These are phyloP conservation scores for Aplysina aerophoba DNA, from an alignment of 37 sponge, comb jelly and placozoan species.

Conservation along the genomic window DNA sequence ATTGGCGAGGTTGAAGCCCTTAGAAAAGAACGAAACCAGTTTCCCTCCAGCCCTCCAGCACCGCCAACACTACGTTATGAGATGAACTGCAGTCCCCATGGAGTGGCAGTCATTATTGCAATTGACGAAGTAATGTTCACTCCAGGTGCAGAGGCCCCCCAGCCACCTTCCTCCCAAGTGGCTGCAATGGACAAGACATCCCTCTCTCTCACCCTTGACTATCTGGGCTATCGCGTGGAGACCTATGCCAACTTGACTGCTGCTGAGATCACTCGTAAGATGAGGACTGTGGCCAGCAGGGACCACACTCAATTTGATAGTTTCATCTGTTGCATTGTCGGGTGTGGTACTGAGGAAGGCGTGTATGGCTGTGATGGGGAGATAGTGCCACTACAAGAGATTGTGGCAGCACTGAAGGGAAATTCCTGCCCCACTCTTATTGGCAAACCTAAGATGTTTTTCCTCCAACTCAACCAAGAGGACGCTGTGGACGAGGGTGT, in stretches of 20 bases:
- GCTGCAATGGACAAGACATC: slow-evolving; percentile 49
- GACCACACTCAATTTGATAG: slow-evolving; percentile 5
- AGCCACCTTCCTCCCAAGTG: slow-evolving; percentile 3
- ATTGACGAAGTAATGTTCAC: slow-evolving; percentile 12
- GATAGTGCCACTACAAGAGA: neutral
- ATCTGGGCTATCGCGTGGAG: slow-evolving; percentile 60
- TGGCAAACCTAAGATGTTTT: slow-evolving; percentile 45
- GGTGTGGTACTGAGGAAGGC: neutral
- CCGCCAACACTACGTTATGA: neutral
- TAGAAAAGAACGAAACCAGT: slow-evolving; percentile 2
- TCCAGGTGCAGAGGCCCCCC: neutral
- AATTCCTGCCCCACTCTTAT: neutral
- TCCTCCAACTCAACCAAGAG: slow-evolving; percentile 25
- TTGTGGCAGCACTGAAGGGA: slow-evolving; percentile 3
- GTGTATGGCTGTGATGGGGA: slow-evolving; percentile 16
- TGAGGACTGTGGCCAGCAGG: neutral
- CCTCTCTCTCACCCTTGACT: slow-evolving; percentile 31
- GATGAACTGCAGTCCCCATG: slow-evolving; percentile 29
- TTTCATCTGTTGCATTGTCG: slow-evolving; percentile 20
- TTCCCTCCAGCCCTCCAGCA: neutral
- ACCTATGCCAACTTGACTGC: slow-evolving; percentile 36
- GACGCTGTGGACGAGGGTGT: neutral
- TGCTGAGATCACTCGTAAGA: neutral
- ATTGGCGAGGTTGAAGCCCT: neutral
- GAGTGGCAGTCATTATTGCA: neutral